Base-by-base conservation (phyloP, 2,888 invertebrate species). In the Pandemis corylana region DNA sequence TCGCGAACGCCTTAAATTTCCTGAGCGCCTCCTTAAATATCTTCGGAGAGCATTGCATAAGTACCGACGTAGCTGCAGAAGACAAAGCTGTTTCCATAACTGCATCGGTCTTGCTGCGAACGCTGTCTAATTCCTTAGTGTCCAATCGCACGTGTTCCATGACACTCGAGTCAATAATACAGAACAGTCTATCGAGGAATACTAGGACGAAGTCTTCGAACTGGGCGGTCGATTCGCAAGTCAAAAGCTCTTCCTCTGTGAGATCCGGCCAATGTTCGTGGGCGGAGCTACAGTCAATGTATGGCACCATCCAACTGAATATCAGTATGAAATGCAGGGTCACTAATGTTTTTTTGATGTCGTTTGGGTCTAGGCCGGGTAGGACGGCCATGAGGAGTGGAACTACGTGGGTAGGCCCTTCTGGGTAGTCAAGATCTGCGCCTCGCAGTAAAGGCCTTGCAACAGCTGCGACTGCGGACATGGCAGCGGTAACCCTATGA, bases 351-450 rank as follows among this genome's bases (percentile, higher is more conserved):
- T 97, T 97, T 78, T 96, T 95, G 61, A 97, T 95, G 88, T 99
- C 98, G 84, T 99, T 99, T 0, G 98, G 96, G 88, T 99, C 99
- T 62, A 99, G 96, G 13, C 98, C 98, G 0, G 99, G 98, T 20
- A 99, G 90, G 0, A 97, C 95, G 0, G 97, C 96, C 85, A 97
- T 95, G 13, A 99, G 93, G 42, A 99, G 93, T 0, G 98, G 97
- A 20, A 99, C 94, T 0, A 98, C 96, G 82, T 98, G 97, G 0
- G 96, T 95, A 5, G 97, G 97, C 0, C 98, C 98, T 85, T 97
- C 97, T 0, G 96, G 95, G 85, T 96, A 97, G 13, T 93, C 95
- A 7, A 94, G 90, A 46, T 90, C 89, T 0, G 92, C 87, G 6
- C 96, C 96, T 44, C 91, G 84, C 0, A 96, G 94, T 91, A 97